Evolutionary conservation across 2,797 vertebrate species (phyloP), one percentile per base, ranked within the genome.

Genomic region (Sebastes ruberrimus): DNA sequence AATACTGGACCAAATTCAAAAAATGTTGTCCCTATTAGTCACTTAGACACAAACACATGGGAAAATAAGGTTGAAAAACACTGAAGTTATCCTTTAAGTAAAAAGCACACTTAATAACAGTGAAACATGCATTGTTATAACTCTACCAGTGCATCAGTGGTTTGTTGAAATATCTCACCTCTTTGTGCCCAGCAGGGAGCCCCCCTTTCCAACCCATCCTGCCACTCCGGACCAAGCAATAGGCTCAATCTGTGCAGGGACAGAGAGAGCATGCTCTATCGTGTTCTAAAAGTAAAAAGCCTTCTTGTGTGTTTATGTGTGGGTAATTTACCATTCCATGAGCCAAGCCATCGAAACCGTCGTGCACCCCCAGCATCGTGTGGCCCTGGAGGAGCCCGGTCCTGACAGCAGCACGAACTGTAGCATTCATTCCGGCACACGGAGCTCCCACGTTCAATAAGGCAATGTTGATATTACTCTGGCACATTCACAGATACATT

Each of bases 131-230:
- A 25, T 2, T 5, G 1, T 18, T 20, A 16, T 20, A 18, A 61
- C 4, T 64, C 13, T 10, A 74, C 3, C 7, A 64, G 42, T 49
- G 42, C 16, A 25, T 30, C 11, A n/a, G 23, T 11, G 4, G 14
- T 42, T n/a, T 72, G 5, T 25, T 49, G 11, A 74, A 62, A 78
- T 61, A 25, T 74, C 61, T 88, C 89, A 98, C 98, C 98, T 97
- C 89, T 99, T 99, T 2, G 98, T 99, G 52, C 98, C 98, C 77
- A 99, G 95, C 22, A 92, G 91, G 49, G 97, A 98, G n/a, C 98
- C 98, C 1, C 98, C 98, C 81, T 97, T 97, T 71, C 98, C 98
- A 0, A 96, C 98, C 98, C 98, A 99, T 81, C 96, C 95, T 10
- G 96, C 97, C 10, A 99, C 98, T 6, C 87, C 90, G 18, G 95